Percentiles rank a stretch among this genome's conserved stretches.
phyloP scores from a whole-genome alignment of 92 coral and sea anemone species.

The Umimayanthus chanpuru region DNA sequence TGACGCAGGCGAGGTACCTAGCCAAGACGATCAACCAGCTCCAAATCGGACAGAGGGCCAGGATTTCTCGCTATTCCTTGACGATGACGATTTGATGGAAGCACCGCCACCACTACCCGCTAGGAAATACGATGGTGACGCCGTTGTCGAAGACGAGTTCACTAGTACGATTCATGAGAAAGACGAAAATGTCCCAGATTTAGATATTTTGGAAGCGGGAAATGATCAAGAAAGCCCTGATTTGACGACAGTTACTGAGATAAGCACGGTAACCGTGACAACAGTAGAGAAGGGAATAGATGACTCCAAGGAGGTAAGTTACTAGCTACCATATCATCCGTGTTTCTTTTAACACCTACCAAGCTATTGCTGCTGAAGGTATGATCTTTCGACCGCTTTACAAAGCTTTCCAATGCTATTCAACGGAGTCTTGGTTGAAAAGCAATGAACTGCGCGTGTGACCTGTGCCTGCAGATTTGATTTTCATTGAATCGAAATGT shows the following conservation, averaged over 20 bases:
- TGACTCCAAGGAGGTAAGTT: conserved; percentile 28
- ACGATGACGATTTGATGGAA: conserved; percentile 3
- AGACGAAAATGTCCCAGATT: conserved; percentile 39
- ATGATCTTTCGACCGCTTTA: neutral
- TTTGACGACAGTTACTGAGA: conserved; percentile 28
- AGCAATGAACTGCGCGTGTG: neutral
- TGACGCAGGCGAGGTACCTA: neutral
- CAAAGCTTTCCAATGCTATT: neutral
- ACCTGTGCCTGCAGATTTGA: neutral
- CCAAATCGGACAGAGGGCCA: conserved; percentile 7
- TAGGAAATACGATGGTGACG: conserved; percentile 17
- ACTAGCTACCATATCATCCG: neutral
- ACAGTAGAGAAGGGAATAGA: conserved; percentile 17
- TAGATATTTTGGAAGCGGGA: conserved; percentile 8
- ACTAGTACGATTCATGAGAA: conserved; percentile 15
- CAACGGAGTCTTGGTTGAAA: neutral
- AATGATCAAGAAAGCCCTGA: conserved; percentile 13
- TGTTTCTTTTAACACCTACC: neutral
- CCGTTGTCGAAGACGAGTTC: conserved; percentile 12
- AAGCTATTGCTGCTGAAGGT: too few relatives aligned
- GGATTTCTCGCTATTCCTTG: neutral
- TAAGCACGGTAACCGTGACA: neutral
- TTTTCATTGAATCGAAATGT: neutral
- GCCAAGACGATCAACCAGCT: neutral
- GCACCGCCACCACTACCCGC: conserved; percentile 10